phyloP scores from a whole-genome alignment of 1,140 invertebrate species.

The Nasonia vitripennis region DNA sequence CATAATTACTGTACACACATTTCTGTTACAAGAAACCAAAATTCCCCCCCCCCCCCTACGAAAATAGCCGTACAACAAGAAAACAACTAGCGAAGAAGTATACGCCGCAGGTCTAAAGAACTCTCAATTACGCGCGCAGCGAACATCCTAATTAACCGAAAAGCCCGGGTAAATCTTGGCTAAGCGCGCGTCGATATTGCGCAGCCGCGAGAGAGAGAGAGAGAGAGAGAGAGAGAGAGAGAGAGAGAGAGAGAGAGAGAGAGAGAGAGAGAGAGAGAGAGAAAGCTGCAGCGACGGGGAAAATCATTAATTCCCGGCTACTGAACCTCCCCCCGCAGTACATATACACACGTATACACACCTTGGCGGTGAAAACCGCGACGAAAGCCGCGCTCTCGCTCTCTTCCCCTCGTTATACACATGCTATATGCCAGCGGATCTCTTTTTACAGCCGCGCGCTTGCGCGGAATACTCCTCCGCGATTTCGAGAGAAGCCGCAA shows the following conservation, averaged over 20 bases:
- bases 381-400: background rate
- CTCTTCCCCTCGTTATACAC: background rate
- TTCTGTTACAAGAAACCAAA: too few species aligned
- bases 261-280: conserved; percentile 27
- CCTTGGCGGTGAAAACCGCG: background rate
- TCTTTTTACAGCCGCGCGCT: background rate
- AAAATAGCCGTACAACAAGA: too few species aligned
- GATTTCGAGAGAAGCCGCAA: background rate
- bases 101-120: conserved; percentile 6
- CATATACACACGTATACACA: background rate
- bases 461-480: background rate
- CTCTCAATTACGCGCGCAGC: conserved; percentile 1
- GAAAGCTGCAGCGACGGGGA: conserved; percentile 23
- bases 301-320: conserved; percentile 51
- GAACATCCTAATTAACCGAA: conserved; percentile 47
- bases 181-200: conserved; percentile 31
- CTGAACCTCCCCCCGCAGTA: background rate
- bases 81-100: background rate
- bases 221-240: conserved; percentile 12
- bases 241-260: background rate
- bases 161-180: conserved; percentile 30
- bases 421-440: background rate
- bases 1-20: too few species aligned
- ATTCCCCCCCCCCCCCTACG: too few species aligned
- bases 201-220: conserved; percentile 1